A percentile compares a stretch with the other conserved stretches of the same genome.
Conservation (phyloP, 2,888 invertebrate genomes). For the Crematogaster levior region DNA sequence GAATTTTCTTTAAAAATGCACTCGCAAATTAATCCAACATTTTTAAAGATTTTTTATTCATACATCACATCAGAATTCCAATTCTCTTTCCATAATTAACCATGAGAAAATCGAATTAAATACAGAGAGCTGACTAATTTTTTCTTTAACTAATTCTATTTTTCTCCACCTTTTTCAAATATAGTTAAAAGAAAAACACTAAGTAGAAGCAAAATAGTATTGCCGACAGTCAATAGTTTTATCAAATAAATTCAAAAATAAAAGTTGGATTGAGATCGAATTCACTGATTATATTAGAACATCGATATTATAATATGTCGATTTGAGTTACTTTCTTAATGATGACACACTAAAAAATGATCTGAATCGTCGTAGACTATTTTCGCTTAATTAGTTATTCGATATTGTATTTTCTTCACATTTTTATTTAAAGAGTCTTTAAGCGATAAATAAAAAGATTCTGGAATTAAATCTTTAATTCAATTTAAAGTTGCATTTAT, state of each 20-base stretch:
- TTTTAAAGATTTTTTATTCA: not conserved
- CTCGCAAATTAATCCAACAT: constrained; percentile 7
- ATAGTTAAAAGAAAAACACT: not conserved
- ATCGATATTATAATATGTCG: too few relatives aligned
- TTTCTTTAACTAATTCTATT: not conserved
- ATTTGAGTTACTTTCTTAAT: not conserved
- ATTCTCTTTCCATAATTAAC: not conserved
- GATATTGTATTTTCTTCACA: not conserved
- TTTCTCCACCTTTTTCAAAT: too few relatives aligned
- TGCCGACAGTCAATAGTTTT: not conserved
- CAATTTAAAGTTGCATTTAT: not conserved
- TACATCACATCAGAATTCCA: not conserved
- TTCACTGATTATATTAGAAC: not conserved
- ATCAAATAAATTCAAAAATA: not conserved
- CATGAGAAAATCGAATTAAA: not conserved
- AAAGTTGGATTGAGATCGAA: not conserved
- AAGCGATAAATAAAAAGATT: not conserved
- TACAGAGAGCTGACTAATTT: not conserved
- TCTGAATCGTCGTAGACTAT: too few relatives aligned
- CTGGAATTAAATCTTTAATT: not conserved
- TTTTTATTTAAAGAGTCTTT: not conserved
- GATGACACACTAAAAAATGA: too few relatives aligned
- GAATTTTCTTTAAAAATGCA: constrained; percentile 9
- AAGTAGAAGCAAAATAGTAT: not conserved
- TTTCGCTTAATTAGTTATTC: not conserved